phyloP scores from a whole-genome alignment of 2,113 vertebrate genomes.

The Lepidothrix coronata region DNA sequence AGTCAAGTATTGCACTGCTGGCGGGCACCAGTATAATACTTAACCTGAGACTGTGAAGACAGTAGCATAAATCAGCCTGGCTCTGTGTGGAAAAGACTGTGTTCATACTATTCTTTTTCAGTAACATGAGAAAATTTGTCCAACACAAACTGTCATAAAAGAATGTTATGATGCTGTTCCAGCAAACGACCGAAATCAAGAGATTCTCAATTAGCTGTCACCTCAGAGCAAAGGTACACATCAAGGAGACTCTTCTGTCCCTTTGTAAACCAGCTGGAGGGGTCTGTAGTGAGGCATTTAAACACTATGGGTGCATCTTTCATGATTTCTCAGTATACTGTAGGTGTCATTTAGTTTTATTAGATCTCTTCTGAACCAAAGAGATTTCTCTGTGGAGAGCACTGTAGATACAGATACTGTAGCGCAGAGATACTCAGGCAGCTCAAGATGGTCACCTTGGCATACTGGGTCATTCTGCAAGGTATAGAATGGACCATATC shows the following conservation, averaged over 20 bases:
- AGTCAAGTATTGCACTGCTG: conserved; percentile 31
- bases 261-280: neutral
- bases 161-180: neutral
- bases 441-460: neutral
- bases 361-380: neutral
- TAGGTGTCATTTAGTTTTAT: neutral
- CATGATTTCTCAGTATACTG: neutral
- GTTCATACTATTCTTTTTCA: conserved; percentile 21
- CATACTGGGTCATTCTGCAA: neutral
- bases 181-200: neutral
- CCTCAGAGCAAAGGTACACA: neutral
- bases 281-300: neutral
- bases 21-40: neutral
- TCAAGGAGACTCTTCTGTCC: neutral
- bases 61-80: conserved; percentile 60
- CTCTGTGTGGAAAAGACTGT: conserved; percentile 29
- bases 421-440: neutral
- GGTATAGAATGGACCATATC: neutral
- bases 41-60: conserved; percentile 53
- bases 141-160: conserved; percentile 15
- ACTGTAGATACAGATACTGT: neutral
- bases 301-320: neutral
- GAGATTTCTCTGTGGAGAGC: neutral
- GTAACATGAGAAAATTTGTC: conserved; percentile 52
- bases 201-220: neutral